Conservation (phyloP, 2,797 vertebrate genomes). For the Notolabrus celidotus region DNA sequence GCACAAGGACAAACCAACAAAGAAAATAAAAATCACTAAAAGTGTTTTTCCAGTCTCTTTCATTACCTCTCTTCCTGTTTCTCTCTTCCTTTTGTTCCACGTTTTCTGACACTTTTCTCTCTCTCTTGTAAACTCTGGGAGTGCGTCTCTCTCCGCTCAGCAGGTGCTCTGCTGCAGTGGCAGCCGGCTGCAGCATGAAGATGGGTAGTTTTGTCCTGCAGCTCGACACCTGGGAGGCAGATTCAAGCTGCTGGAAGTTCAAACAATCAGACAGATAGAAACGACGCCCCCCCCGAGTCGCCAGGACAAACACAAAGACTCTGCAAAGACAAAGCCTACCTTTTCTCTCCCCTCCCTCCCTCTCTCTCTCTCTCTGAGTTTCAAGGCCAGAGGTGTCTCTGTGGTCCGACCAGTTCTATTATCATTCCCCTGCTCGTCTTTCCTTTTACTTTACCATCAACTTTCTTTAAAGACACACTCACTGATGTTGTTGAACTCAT, state of each 20-base stretch:
- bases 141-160: conserved; percentile 33
- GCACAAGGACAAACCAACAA: conserved; percentile 53
- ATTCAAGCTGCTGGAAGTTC: conserved; percentile 50
- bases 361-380: conserved; percentile 24
- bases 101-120: background rate
- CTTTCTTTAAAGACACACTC: conserved; percentile 1
- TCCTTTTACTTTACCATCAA: conserved; percentile 6
- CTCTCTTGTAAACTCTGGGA: background rate
- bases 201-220: conserved; percentile 44
- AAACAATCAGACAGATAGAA: conserved; percentile 43
- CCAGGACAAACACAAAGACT: conserved; percentile 55
- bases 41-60: conserved; percentile 25
- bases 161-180: conserved; percentile 18
- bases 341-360: background rate
- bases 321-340: conserved; percentile 44
- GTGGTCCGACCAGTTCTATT: conserved; percentile 17
- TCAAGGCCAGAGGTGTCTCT: conserved; percentile 56
- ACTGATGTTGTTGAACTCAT: conserved; percentile 3
- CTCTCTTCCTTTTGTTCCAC: background rate
- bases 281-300: conserved; percentile 18
- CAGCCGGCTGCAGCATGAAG: conserved; percentile 23
- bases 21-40: conserved; percentile 15
- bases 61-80: conserved; percentile 5
- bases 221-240: conserved; percentile 55
- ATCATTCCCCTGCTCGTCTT: conserved; percentile 35